phyloP scores from a whole-genome alignment of 2,797 vertebrate species.

The Phrynocephalus forsythii region DNA sequence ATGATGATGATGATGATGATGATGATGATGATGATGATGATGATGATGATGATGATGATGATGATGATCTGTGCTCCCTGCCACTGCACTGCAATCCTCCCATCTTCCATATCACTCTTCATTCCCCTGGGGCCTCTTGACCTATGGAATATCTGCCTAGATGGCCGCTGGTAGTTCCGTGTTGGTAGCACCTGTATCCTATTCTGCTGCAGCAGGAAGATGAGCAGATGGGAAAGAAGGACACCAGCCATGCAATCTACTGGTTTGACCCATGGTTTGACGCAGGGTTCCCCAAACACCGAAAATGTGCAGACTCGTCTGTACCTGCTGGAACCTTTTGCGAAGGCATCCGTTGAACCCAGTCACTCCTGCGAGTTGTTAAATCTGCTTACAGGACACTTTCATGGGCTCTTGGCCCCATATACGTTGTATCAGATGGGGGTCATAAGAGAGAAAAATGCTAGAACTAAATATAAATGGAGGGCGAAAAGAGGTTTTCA shows the following conservation, averaged over 20 bases:
- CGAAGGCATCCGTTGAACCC: background rate
- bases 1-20: too few relatives aligned
- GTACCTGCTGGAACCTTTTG: too few relatives aligned
- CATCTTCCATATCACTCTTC: background rate
- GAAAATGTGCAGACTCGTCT: too few relatives aligned
- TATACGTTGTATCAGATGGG: background rate
- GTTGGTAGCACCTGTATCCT: background rate
- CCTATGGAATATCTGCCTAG: background rate
- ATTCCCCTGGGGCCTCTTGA: background rate
- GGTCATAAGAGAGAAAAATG: background rate
- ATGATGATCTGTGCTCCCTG: too few relatives aligned
- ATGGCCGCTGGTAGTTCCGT: background rate
- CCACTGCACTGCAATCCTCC: too few relatives aligned
- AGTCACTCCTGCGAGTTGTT: background rate
- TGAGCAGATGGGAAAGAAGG: background rate
- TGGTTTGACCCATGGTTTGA: background rate
- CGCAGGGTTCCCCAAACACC: too few relatives aligned
- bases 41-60: too few relatives aligned
- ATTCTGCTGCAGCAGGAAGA: background rate
- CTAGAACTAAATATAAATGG: background rate
- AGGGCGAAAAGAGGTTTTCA: background rate
- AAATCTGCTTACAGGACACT: background rate
- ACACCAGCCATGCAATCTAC: too few relatives aligned
- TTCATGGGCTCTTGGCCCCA: too few relatives aligned
- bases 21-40: too few relatives aligned